Conservation (phyloP, 2,113 vertebrate species). For the Irena cyanogastra region DNA sequence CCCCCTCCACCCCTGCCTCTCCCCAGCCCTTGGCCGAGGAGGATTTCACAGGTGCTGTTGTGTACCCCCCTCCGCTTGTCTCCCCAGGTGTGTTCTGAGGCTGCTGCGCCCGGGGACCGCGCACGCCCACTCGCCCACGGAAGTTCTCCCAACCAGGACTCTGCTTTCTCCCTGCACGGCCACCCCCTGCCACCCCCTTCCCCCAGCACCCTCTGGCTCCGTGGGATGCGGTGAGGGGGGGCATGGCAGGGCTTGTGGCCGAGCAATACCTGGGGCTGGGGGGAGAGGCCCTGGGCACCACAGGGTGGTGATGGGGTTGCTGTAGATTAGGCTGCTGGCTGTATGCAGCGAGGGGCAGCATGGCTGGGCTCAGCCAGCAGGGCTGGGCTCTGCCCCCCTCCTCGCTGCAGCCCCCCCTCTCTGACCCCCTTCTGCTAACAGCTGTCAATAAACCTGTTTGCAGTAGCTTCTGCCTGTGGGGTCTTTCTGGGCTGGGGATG, state of each 20-base stretch:
- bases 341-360: neutral
- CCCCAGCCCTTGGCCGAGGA: neutral
- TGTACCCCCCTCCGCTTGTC: constrained; percentile 56
- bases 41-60: constrained; percentile 41
- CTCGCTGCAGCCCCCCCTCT: neutral
- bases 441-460: constrained; percentile 55
- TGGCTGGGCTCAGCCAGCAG: neutral
- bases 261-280: neutral
- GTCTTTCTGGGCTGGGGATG: neutral
- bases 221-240: neutral
- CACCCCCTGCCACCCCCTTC: constrained; percentile 24
- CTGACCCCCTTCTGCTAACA: neutral
- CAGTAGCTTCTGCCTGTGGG: neutral
- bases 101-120: constrained; percentile 43
- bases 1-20: neutral
- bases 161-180: constrained; percentile 59
- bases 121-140: constrained; percentile 33
- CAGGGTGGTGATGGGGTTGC: neutral
- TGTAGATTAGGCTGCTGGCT: constrained; percentile 33
- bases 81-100: constrained; percentile 74
- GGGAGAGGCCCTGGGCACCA: neutral
- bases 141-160: constrained; percentile 56
- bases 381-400: neutral
- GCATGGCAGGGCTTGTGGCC: neutral
- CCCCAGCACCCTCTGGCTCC: constrained; percentile 11